Percentiles rank a stretch among this genome's conserved stretches.
phyloP scores from a whole-genome alignment of 1,140 invertebrate genomes.

The Myzus persicae region DNA sequence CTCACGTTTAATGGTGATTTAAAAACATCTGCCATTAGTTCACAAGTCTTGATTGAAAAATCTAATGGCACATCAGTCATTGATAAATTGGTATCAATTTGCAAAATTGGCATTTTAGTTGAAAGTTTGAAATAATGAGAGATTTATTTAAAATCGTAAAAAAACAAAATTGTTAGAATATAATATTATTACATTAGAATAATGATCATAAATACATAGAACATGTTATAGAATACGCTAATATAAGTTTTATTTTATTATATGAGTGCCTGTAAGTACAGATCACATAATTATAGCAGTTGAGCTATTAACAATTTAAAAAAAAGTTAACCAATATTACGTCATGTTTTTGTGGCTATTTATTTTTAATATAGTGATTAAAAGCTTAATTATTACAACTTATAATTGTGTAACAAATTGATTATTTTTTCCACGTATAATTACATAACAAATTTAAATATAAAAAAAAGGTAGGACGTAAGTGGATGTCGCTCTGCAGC shows the following conservation, averaged over 20 bases:
- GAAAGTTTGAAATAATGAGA: background rate
- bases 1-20: slow-evolving; percentile 30
- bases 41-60: background rate
- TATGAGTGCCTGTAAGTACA: background rate
- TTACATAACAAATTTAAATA: background rate
- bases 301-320: background rate
- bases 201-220: too few relatives aligned
- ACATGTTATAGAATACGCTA: too few relatives aligned
- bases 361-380: background rate
- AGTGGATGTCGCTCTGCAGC: too few relatives aligned
- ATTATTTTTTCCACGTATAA: background rate
- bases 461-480: too few relatives aligned
- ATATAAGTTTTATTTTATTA: background rate
- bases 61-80: background rate
- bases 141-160: too few relatives aligned
- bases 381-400: background rate
- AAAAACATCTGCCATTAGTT: slow-evolving; percentile 37
- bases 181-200: too few relatives aligned
- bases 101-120: slow-evolving; percentile 42
- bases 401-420: background rate
- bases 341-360: background rate
- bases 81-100: background rate
- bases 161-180: background rate
- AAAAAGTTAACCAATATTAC: background rate
- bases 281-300: background rate